A percentile compares a stretch with the other conserved stretches of the same genome.
Evolutionary conservation across 1,140 invertebrate species (phyloP).

Genomic region (Cryptotermes secundus): DNA sequence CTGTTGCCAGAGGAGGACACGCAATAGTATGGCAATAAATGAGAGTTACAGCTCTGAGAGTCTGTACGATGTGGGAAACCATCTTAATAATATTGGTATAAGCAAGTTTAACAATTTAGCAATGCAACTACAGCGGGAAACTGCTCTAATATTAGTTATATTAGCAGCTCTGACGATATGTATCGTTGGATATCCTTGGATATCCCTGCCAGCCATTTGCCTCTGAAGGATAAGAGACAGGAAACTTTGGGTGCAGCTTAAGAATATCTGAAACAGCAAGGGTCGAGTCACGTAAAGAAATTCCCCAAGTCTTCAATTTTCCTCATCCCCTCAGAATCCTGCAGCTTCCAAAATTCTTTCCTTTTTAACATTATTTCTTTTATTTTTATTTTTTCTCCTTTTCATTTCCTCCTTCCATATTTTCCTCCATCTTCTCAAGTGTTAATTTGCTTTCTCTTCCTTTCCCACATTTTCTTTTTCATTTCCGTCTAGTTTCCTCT

Average conservation of each 20-base stretch:
- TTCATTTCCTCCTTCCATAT: constrained; percentile 1
- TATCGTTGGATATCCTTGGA: not conserved
- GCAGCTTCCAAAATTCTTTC: not conserved
- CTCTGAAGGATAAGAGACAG: not conserved
- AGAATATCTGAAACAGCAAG: not conserved
- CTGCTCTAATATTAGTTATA: not conserved
- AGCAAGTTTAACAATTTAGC: not conserved
- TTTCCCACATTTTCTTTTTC: not conserved
- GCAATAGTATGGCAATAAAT: not conserved
- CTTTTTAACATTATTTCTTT: not conserved
- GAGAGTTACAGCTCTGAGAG: not conserved
- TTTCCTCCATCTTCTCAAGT: not conserved
- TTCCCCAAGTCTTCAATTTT: not conserved
- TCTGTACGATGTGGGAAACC: too few relatives aligned
- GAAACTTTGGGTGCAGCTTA: not conserved
- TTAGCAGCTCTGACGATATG: not conserved
- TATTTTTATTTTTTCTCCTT: not conserved
- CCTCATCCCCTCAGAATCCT: not conserved
- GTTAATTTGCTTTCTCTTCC: not conserved
- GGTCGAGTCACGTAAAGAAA: constrained; percentile 1
- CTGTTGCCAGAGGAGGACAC: not conserved
- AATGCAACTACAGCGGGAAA: not conserved
- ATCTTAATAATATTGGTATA: too few relatives aligned
- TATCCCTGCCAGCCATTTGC: not conserved
- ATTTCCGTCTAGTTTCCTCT: not conserved